A percentile compares a stretch with the other conserved stretches of the same genome.
phyloP scores from a whole-genome alignment of 2,888 invertebrate species.

The Acanthosoma haemorrhoidale region DNA sequence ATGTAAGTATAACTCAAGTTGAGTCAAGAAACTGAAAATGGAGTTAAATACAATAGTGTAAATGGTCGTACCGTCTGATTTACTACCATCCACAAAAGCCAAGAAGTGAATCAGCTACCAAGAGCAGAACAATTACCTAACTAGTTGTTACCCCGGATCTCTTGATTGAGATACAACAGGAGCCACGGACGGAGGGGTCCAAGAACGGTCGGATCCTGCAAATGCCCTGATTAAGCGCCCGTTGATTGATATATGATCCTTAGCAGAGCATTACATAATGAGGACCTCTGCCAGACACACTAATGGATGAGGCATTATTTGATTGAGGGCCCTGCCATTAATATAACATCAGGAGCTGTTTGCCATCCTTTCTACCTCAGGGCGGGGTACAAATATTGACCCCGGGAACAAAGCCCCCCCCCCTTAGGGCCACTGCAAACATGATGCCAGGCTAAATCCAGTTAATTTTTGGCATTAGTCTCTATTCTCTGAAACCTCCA shows the following conservation, averaged over 20 bases:
- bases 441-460: neutral
- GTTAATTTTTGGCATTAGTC: neutral
- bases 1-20: too few species aligned
- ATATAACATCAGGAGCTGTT: constrained; percentile 8
- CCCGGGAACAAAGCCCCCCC: neutral
- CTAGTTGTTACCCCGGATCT: too few species aligned
- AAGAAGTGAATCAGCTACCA: too few species aligned
- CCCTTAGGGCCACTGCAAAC: neutral
- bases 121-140: too few species aligned
- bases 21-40: too few species aligned
- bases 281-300: neutral
- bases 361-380: constrained; percentile 22
- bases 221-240: neutral
- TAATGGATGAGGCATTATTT: constrained; percentile 26
- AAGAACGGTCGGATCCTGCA: neutral
- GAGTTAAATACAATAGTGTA: too few species aligned
- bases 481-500: neutral
- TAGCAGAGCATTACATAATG: constrained; percentile 13
- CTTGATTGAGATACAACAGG: too few species aligned
- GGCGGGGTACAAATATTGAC: neutral
- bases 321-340: constrained; percentile 11
- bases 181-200: too few species aligned
- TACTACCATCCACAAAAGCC: too few species aligned
- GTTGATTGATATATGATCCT: neutral
- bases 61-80: too few species aligned